A percentile compares a stretch with the other conserved stretches of the same genome.
Conservation (phyloP, 2,888 invertebrate species). For the Phortica magna region DNA sequence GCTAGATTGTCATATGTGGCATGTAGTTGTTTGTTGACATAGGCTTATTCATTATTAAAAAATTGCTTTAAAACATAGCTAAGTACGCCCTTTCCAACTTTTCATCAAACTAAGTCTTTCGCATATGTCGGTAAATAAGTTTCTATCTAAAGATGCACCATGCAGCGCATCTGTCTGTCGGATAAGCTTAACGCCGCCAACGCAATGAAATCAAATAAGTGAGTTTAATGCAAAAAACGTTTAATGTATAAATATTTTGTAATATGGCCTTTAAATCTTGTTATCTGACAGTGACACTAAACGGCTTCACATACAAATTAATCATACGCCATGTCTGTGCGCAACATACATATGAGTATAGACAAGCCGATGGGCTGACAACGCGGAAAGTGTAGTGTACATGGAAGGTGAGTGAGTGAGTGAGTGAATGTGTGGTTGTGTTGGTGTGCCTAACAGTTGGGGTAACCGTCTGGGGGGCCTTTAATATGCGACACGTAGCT, state of each 20-base stretch:
- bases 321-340: constrained; percentile 8
- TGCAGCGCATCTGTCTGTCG: not conserved
- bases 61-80: too few relatives aligned
- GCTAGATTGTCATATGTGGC: too few relatives aligned
- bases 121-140: too few relatives aligned
- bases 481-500: not conserved
- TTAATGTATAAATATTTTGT: constrained; percentile 25
- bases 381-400: not conserved
- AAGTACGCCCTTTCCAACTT: too few relatives aligned
- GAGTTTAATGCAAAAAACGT: not conserved
- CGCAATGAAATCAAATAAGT: not conserved
- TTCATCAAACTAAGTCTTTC: too few relatives aligned
- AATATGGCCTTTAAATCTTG: constrained; percentile 51
- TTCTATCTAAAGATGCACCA: not conserved
- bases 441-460: not conserved
- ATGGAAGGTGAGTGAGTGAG: not conserved
- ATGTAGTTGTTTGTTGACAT: too few relatives aligned
- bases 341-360: not conserved
- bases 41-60: too few relatives aligned
- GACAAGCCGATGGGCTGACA: not conserved
- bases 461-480: not conserved
- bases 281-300: constrained; percentile 57
- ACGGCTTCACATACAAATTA: not conserved
- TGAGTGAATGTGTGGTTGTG: too few relatives aligned
- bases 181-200: not conserved